A percentile compares a stretch with the other conserved stretches of the same genome.
Conservation (phyloP, 2,888 invertebrate species). For the Anaspis maculata region DNA sequence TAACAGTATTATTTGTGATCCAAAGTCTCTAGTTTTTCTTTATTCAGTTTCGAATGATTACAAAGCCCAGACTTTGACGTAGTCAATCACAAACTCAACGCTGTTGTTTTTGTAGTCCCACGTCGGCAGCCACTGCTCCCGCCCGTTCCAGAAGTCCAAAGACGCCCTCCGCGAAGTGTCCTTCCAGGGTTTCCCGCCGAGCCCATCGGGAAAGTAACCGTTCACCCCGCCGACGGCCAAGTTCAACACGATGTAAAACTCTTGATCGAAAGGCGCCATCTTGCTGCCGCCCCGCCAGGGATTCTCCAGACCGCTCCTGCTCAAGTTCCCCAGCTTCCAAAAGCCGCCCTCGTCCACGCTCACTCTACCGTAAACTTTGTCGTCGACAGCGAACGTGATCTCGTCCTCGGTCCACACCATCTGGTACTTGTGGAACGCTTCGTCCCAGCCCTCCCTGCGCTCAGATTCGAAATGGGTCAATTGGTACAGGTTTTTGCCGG, state of each 20-base stretch:
- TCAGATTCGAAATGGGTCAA: conserved; percentile 44
- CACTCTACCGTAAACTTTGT: conserved; percentile 44
- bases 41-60: too few relatives aligned
- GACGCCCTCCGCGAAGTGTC: conserved; percentile 40
- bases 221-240: conserved; percentile 50
- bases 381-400: conserved; percentile 46
- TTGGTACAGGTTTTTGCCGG: conserved; percentile 46
- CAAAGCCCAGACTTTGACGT: conserved; percentile 51
- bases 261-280: conserved; percentile 63
- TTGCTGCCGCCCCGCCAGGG: conserved; percentile 47
- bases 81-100: conserved; percentile 56
- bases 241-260: conserved; percentile 56
- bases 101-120: conserved; percentile 44
- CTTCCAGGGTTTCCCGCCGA: conserved; percentile 55
- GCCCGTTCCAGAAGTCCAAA: conserved; percentile 54
- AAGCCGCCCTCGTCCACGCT: conserved; percentile 51
- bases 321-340: conserved; percentile 44
- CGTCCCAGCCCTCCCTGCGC: conserved; percentile 42
- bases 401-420: conserved; percentile 55
- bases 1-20: too few relatives aligned
- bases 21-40: too few relatives aligned
- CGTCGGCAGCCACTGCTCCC: conserved; percentile 47
- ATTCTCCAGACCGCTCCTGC: conserved; percentile 43
- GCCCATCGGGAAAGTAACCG: conserved; percentile 53
- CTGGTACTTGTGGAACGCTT: conserved; percentile 54